These are phyloP conservation scores for Podarcis siculus DNA, from an alignment of 2,797 vertebrate species.

Conservation along the genomic window DNA sequence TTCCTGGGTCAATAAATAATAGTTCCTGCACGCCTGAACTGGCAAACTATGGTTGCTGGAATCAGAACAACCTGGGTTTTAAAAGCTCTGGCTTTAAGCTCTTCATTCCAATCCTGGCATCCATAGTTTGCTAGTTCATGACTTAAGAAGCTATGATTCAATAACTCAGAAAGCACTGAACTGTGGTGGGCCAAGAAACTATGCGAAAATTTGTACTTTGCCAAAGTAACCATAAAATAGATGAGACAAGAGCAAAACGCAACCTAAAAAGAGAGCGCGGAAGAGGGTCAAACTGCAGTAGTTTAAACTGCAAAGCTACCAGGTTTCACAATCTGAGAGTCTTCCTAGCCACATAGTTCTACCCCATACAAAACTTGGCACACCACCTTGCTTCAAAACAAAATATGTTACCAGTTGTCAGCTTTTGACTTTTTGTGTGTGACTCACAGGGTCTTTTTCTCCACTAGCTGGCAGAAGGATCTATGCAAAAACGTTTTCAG, in stretches of 20 bases:
- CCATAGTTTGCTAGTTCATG: background rate
- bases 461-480: no score
- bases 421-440: no score
- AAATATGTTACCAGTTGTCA: no score
- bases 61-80: background rate
- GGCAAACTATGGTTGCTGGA: background rate
- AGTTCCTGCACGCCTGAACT: background rate
- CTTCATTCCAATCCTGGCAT: background rate
- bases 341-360: no score
- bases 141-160: background rate
- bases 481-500: no score
- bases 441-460: no score
- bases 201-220: background rate
- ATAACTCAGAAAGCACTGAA: background rate
- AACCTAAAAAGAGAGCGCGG: background rate
- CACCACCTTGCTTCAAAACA: no score
- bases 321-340: no score
- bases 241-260: background rate
- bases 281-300: background rate
- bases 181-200: background rate
- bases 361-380: no score
- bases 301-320: no score
- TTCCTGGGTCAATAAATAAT: background rate
- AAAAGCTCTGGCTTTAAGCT: no score
- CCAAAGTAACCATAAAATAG: background rate